Base-by-base conservation (phyloP, 2,888 invertebrate species). In the Diarsia mendica region DNA sequence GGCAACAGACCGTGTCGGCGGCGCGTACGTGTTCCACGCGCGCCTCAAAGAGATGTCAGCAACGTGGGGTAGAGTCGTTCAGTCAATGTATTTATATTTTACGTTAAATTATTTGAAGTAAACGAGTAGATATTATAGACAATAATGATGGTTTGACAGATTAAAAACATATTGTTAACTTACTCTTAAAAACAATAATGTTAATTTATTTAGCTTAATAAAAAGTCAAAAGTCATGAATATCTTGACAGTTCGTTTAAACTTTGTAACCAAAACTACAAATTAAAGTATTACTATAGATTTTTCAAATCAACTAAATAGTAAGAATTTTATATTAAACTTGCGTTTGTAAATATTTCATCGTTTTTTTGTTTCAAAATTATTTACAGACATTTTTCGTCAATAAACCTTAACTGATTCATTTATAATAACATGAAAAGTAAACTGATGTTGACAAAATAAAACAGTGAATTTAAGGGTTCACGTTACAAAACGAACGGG, bases 401-500 rank as follows among this genome's bases (percentile, higher is more conserved):
- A 44, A 13, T 33, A 55, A 20, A 15, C 33, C 44, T 23, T 20
- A 82, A 53, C 83, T 80, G 72, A 83, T 83, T 72, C 33, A 55
- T 83, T 66, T 72, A 79, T 83, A 81, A 83, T 83, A 63, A 39
- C 83, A 67, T 64, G 75, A 51, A 74, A 53, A 77, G 60, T 75
- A 70, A 82, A 75, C 72, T 60, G 53, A 46, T 73, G 61, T 75
- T 83, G 78, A 80, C 67, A 66, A 77, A 85, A 86, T 79, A 85
- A 79, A 83, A 66, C 82, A 79, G 83, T 77, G 80, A 83, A 78
- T 83, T 78, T 80, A 87, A 80, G 80, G 81, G 83, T 67, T 88
- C 85, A 79, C 72, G 84, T 89, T 87, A 87, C 88, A 90, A 90
- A 74, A 74, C 51, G 87, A 83, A 83, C 79, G 74, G 83, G 88